Conservation (phyloP, 2,888 invertebrate genomes). For the Platycheirus albimanus region DNA sequence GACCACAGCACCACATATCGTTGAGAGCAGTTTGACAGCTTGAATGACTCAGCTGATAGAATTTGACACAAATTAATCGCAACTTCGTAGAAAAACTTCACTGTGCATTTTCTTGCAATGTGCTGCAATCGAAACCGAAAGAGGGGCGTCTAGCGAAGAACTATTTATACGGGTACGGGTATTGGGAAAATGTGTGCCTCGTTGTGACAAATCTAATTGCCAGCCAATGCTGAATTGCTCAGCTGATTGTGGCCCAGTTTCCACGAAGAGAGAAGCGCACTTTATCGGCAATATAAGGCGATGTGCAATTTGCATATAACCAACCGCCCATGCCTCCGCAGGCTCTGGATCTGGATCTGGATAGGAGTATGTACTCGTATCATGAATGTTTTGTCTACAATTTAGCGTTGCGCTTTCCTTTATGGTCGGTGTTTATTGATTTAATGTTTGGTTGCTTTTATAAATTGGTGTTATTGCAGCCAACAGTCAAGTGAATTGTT, state of each 20-base stretch:
- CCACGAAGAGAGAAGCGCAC: slow-evolving; percentile 30
- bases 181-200: slow-evolving; percentile 17
- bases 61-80: slow-evolving; percentile 65
- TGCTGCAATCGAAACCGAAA: slow-evolving; percentile 39
- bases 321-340: neutral
- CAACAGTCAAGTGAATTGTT: slow-evolving; percentile 41
- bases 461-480: slow-evolving; percentile 26
- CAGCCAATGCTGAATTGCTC: slow-evolving; percentile 22
- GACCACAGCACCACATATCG: too few species aligned
- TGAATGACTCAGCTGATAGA: slow-evolving; percentile 45
- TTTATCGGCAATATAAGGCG: slow-evolving; percentile 38
- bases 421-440: slow-evolving; percentile 64
- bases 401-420: slow-evolving; percentile 44
- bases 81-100: slow-evolving; percentile 26
- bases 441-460: slow-evolving; percentile 38
- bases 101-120: slow-evolving; percentile 1
- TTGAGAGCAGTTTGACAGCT: slow-evolving; percentile 21
- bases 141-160: slow-evolving; percentile 57
- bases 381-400: slow-evolving; percentile 23
- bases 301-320: slow-evolving; percentile 63
- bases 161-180: too few species aligned
- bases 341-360: too few species aligned
- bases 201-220: slow-evolving; percentile 64
- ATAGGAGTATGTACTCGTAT: too few species aligned
- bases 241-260: slow-evolving; percentile 64